phyloP scores from a whole-genome alignment of 2,888 invertebrate genomes.

The Aphidoletes aphidimyza region DNA sequence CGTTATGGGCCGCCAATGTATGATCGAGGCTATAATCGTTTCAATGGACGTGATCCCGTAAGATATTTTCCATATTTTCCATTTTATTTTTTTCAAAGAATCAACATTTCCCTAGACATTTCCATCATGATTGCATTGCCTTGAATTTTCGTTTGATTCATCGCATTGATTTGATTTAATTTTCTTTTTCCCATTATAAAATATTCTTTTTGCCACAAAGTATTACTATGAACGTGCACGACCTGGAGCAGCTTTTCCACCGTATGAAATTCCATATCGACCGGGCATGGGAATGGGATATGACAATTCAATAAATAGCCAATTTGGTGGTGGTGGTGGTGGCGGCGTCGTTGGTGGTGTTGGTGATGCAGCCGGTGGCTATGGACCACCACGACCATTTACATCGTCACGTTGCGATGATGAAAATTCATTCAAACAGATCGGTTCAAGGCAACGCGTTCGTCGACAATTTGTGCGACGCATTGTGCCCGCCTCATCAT shows the following conservation, averaged over 20 bases:
- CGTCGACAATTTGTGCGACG: conserved; percentile 81
- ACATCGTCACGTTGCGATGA: conserved; percentile 78
- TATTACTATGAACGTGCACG: conserved; percentile 56
- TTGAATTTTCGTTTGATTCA: background rate
- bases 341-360: conserved; percentile 62
- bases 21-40: conserved; percentile 55
- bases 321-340: conserved; percentile 62
- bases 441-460: conserved; percentile 81
- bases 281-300: conserved; percentile 60
- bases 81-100: background rate
- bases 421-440: conserved; percentile 83
- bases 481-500: conserved; percentile 76
- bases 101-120: background rate
- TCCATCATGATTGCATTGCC: background rate
- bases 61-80: background rate
- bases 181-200: too few relatives aligned
- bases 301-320: conserved; percentile 65
- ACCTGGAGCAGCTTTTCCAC: conserved; percentile 60
- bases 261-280: conserved; percentile 64
- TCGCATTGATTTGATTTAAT: background rate
- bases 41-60: background rate
- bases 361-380: conserved; percentile 64
- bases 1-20: conserved; percentile 61
- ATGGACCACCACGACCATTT: conserved; percentile 65
- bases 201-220: too few relatives aligned